These are phyloP conservation scores for Ips nitidus DNA, from an alignment of 1,140 invertebrate genomes.

Conservation along the genomic window DNA sequence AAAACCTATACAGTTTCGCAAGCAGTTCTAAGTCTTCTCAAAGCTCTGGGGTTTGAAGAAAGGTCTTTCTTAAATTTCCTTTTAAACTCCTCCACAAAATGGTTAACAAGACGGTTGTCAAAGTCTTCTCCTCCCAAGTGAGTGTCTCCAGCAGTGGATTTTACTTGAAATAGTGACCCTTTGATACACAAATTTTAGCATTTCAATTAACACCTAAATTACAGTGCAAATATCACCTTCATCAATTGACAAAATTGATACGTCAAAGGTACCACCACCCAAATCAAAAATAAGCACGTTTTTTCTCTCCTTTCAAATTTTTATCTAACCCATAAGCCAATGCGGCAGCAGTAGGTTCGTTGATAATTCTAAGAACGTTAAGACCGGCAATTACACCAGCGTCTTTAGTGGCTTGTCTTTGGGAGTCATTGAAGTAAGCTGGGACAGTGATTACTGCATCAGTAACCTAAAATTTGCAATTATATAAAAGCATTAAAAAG, in stretches of 20 bases:
- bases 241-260: constrained; percentile 83
- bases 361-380: constrained; percentile 83
- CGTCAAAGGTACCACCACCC: constrained; percentile 80
- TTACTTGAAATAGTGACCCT: constrained; percentile 71
- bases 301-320: constrained; percentile 76
- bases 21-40: constrained; percentile 74
- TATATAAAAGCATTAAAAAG: neutral
- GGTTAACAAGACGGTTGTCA: constrained; percentile 78
- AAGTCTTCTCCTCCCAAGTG: constrained; percentile 78
- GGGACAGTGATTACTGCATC: constrained; percentile 73
- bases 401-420: constrained; percentile 60
- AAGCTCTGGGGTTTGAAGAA: constrained; percentile 69
- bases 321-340: constrained; percentile 84
- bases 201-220: neutral
- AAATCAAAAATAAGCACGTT: constrained; percentile 76
- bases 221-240: constrained; percentile 61
- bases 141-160: constrained; percentile 76
- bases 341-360: constrained; percentile 80
- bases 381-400: constrained; percentile 68
- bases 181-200: neutral
- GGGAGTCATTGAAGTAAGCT: constrained; percentile 54
- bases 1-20: constrained; percentile 59
- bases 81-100: constrained; percentile 77
- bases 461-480: constrained; percentile 34
- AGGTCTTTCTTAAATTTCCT: constrained; percentile 82